Base-by-base conservation (phyloP, 2,797 vertebrate species). In the Rhadinocentrus ornatus region DNA sequence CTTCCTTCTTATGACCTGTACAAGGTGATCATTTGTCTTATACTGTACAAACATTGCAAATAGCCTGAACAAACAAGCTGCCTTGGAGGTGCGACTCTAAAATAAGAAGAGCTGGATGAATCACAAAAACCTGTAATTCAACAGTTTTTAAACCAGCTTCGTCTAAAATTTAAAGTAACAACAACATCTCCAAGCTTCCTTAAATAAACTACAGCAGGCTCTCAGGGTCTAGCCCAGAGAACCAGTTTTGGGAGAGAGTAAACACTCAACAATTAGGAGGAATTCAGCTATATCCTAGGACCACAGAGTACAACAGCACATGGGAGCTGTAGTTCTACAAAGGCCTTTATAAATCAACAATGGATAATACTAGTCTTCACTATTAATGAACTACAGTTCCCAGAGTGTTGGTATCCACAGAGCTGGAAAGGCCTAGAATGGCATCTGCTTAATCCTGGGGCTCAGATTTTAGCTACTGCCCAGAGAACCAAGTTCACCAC, bases 311-410 rank as follows among this genome's bases (percentile, higher is more conserved):
- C 81, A 85, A 78, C 69, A 70, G 75, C 73, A 77, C 77, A 78
- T 92, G 91, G 90, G 91, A 80, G 73, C 85, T 93, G 89, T 90
- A 93, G 92, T 93, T 87, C 86, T 64, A 62, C 35, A 6, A 58
- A 41, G 65, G 77, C 80, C 81, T 89, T 86, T 81, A 85, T 85
- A 83, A n/a, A 88, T 84, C 82, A 93, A 92, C 90, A 91, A 91
- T 88, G 84, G 88, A 81, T 89, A 91, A 87, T 86, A n/a, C n/a
- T n/a, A 89, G 83, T 88, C 85, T 84, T 86, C 66, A 78, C 84
- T 73, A 81, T 89, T 89, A 90, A 93, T 91, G 89, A 94, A 94
- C 93, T 94, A 94, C 92, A 94, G 86, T 86, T 93, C 93, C 94
- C 93, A 93, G 83, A 77, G 80, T 85, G 84, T 83, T 88, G 75